Evolutionary conservation across 2,113 vertebrate species (phyloP).

Genomic region (Plotosus lineatus): DNA sequence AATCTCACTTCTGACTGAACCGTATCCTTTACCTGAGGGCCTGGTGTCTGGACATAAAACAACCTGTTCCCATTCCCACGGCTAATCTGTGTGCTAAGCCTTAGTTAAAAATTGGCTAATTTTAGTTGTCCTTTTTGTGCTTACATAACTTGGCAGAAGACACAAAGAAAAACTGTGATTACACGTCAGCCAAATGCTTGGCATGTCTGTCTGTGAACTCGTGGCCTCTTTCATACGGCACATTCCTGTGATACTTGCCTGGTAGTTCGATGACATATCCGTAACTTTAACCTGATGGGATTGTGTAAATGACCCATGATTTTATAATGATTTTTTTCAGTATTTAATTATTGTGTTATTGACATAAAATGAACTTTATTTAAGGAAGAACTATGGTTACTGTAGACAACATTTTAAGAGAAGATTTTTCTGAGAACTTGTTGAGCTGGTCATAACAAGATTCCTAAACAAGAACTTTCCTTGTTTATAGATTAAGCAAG

Average conservation of each 20-base stretch:
- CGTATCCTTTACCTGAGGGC: background rate
- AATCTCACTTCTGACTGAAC: background rate
- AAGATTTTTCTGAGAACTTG: background rate
- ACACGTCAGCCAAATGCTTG: slow-evolving; percentile 3
- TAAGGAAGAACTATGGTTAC: background rate
- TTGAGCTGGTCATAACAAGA: slow-evolving; percentile 34
- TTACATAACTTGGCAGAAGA: slow-evolving; percentile 32
- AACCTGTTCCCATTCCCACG: slow-evolving; percentile 22
- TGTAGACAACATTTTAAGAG: background rate
- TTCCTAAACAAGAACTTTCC: slow-evolving; percentile 1
- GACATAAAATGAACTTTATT: background rate
- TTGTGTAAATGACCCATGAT: background rate
- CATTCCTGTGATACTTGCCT: background rate
- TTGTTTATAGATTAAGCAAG: too few relatives aligned
- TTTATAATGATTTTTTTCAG: background rate
- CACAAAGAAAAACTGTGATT: slow-evolving; percentile 7
- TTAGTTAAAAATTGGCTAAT: slow-evolving; percentile 7
- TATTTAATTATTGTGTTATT: background rate
- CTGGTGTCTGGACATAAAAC: slow-evolving; percentile 20
- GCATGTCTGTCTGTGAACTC: slow-evolving; percentile 16
- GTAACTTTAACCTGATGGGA: background rate
- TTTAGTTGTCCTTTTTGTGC: slow-evolving; percentile 5
- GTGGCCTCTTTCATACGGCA: background rate
- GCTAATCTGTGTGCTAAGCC: background rate
- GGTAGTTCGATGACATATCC: background rate